These are phyloP conservation scores for Micrastur ruficollis DNA, from an alignment of 2,797 vertebrate species.

Conservation along the genomic window DNA sequence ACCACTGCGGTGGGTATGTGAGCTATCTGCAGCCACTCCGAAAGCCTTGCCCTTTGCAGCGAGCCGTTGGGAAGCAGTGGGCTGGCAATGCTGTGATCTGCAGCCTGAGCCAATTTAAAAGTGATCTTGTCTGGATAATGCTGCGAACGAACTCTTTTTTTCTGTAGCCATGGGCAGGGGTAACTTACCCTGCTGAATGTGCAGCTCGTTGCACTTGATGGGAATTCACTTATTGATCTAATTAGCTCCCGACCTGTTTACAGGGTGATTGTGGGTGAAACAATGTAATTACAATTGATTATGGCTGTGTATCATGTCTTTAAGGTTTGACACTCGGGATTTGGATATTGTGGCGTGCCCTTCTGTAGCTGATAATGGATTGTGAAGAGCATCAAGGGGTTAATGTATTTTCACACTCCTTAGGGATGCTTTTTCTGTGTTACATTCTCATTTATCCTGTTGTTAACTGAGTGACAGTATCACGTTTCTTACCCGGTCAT, in stretches of 20 bases:
- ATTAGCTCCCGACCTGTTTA: background rate
- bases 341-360: background rate
- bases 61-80: background rate
- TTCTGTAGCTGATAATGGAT: background rate
- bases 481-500: background rate
- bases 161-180: background rate
- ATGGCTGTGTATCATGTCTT: background rate
- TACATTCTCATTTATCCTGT: background rate
- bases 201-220: background rate
- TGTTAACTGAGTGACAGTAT: background rate
- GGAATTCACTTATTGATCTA: conserved; percentile 34
- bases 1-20: background rate
- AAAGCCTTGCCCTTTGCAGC: background rate
- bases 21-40: background rate
- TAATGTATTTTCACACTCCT: background rate
- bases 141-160: background rate
- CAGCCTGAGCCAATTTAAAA: background rate
- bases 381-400: background rate
- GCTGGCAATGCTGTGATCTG: background rate
- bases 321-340: background rate
- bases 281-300: conserved; percentile 18
- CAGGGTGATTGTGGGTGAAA: background rate
- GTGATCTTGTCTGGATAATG: background rate
- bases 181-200: background rate
- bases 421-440: background rate